Evolutionary conservation across 1,140 invertebrate species (phyloP).

Genomic region (Pseudomyrmex concolor): DNA sequence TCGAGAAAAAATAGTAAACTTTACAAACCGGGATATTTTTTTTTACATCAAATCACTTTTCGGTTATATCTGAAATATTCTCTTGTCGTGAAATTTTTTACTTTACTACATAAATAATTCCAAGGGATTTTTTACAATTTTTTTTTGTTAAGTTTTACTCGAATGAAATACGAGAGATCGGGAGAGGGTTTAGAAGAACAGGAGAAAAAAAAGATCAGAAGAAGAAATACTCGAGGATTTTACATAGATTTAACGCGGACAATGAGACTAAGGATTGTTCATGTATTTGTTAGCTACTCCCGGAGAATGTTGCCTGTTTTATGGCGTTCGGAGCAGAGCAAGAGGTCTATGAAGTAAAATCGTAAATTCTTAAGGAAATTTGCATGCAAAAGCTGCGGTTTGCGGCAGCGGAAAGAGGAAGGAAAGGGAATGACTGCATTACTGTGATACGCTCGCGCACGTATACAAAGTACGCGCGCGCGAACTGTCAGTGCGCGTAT

Average conservation of each 20-base stretch:
- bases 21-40: neutral
- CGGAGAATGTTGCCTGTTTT: slow-evolving; percentile 48
- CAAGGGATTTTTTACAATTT: neutral
- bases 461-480: slow-evolving; percentile 19
- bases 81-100: neutral
- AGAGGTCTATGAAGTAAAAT: slow-evolving; percentile 58
- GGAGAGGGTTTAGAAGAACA: neutral
- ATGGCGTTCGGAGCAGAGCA: slow-evolving; percentile 37
- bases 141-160: neutral
- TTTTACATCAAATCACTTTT: neutral
- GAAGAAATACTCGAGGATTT: slow-evolving; percentile 25
- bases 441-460: slow-evolving; percentile 40
- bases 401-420: slow-evolving; percentile 38
- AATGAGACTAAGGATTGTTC: slow-evolving; percentile 45
- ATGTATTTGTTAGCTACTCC: slow-evolving; percentile 41
- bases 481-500: neutral
- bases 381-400: slow-evolving; percentile 59
- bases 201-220: neutral
- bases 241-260: slow-evolving; percentile 45
- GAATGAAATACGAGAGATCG: neutral
- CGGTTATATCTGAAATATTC: neutral
- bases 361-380: slow-evolving; percentile 60
- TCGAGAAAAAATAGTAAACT: neutral
- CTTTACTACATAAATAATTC: neutral
- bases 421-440: slow-evolving; percentile 50